These are phyloP conservation scores for Hirtodrosophila histrioides DNA, from an alignment of 2,888 invertebrate species.

Conservation along the genomic window DNA sequence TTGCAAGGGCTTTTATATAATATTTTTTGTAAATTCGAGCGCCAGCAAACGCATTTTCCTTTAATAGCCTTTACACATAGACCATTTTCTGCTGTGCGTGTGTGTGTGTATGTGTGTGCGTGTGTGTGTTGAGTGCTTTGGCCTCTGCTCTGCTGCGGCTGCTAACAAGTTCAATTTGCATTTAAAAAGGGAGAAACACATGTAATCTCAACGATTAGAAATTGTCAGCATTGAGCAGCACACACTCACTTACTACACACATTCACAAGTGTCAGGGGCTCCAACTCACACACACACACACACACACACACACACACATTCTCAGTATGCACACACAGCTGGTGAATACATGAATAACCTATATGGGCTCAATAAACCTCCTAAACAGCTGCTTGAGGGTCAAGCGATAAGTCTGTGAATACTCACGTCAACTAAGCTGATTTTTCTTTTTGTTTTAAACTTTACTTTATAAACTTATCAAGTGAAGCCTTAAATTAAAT, in stretches of 20 bases:
- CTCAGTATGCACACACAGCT: too few relatives aligned
- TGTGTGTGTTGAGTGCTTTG: conserved; percentile 51
- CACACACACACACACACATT: conserved; percentile 12
- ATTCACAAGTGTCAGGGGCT: background rate
- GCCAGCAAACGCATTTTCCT: conserved; percentile 38
- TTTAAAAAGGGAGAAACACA: conserved; percentile 75
- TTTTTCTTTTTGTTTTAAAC: background rate
- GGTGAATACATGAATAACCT: conserved; percentile 55
- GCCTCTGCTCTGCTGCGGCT: conserved; percentile 52
- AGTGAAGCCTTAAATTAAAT: background rate
- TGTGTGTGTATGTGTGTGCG: conserved; percentile 8
- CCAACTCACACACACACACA: conserved; percentile 4
- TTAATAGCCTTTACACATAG: conserved; percentile 25
- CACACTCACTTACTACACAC: conserved; percentile 23
- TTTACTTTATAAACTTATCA: background rate
- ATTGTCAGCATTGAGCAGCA: conserved; percentile 63
- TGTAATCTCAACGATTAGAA: conserved; percentile 79
- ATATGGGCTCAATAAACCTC: conserved; percentile 37
- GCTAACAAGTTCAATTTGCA: conserved; percentile 78
- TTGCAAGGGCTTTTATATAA: conserved; percentile 23
- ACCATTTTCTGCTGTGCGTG: background rate
- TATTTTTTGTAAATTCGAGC: conserved; percentile 18
- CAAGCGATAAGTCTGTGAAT: conserved; percentile 27
- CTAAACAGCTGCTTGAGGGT: conserved; percentile 37
- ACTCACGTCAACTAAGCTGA: background rate